Conservation (phyloP, 2,888 invertebrate genomes). For the Furcula furcula region DNA sequence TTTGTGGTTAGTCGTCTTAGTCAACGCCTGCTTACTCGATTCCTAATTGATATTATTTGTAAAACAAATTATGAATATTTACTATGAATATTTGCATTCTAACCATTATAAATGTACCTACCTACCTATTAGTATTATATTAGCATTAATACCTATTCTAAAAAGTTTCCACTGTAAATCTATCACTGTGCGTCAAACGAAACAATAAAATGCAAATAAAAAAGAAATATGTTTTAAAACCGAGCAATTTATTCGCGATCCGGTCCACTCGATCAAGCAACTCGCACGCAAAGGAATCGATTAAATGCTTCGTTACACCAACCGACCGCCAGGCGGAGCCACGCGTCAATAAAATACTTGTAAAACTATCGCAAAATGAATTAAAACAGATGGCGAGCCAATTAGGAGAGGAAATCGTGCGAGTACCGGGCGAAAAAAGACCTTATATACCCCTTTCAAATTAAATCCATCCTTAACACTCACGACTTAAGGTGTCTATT, state of each 20-base stretch:
- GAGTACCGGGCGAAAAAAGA: slow-evolving; percentile 73
- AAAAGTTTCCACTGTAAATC: slow-evolving; percentile 18
- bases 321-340: slow-evolving; percentile 72
- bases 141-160: too few species aligned
- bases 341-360: slow-evolving; percentile 80
- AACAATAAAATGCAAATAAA: slow-evolving; percentile 42
- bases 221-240: slow-evolving; percentile 54
- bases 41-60: too few species aligned
- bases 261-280: slow-evolving; percentile 56
- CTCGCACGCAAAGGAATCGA: slow-evolving; percentile 76
- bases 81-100: too few species aligned
- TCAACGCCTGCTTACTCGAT: slow-evolving; percentile 8
- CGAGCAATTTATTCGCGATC: slow-evolving; percentile 53
- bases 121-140: too few species aligned
- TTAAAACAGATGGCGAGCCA: slow-evolving; percentile 80
- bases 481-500: slow-evolving; percentile 46
- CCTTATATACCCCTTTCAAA: slow-evolving; percentile 38
- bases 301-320: slow-evolving; percentile 73
- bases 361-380: slow-evolving; percentile 81
- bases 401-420: slow-evolving; percentile 80
- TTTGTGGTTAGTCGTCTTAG: slow-evolving; percentile 19
- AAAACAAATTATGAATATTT: too few species aligned
- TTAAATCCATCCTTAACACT: slow-evolving; percentile 43
- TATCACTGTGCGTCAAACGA: slow-evolving; percentile 14
- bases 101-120: too few species aligned